These are phyloP conservation scores for Drosophila ambigua DNA, from an alignment of 1,140 invertebrate genomes.

Conservation along the genomic window DNA sequence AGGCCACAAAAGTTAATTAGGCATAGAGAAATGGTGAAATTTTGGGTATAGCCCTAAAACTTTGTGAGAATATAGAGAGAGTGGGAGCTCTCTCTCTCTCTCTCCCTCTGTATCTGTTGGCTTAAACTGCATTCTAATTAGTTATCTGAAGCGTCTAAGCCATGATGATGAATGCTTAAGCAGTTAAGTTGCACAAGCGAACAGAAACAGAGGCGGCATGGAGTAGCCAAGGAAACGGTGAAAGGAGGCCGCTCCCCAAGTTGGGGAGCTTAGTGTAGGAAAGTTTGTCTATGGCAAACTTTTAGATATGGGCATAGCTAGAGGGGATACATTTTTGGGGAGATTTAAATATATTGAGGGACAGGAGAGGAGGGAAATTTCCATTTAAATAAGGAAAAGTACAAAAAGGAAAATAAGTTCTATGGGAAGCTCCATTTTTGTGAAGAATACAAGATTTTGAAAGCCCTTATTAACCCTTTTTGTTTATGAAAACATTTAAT, in stretches of 20 bases:
- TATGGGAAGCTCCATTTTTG: too few species aligned
- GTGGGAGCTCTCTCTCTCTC: too few species aligned
- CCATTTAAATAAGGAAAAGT: not conserved
- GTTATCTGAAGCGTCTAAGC: slow-evolving; percentile 48
- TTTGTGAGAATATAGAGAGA: too few species aligned
- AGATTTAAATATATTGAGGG: slow-evolving; percentile 5
- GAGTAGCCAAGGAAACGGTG: not conserved
- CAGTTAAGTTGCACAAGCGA: slow-evolving; percentile 23
- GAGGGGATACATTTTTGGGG: slow-evolving; percentile 12
- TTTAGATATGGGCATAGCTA: not conserved
- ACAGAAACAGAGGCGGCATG: not conserved
- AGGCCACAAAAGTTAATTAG: slow-evolving; percentile 72
- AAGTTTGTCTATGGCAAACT: slow-evolving; percentile 31
- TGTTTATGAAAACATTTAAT: too few species aligned
- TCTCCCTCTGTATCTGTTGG: too few species aligned
- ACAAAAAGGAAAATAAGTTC: not conserved
- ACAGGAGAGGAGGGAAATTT: not conserved
- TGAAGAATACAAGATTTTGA: not conserved
- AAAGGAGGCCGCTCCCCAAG: too few species aligned
- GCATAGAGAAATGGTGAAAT: slow-evolving; percentile 23
- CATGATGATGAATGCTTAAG: slow-evolving; percentile 54
- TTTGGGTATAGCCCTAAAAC: slow-evolving; percentile 1
- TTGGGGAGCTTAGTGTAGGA: slow-evolving; percentile 13
- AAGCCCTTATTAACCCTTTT: not conserved
- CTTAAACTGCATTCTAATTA: slow-evolving; percentile 50